Evolutionary conservation across 2,797 vertebrate genomes (phyloP).

Genomic region (Crenuchus spilurus): DNA sequence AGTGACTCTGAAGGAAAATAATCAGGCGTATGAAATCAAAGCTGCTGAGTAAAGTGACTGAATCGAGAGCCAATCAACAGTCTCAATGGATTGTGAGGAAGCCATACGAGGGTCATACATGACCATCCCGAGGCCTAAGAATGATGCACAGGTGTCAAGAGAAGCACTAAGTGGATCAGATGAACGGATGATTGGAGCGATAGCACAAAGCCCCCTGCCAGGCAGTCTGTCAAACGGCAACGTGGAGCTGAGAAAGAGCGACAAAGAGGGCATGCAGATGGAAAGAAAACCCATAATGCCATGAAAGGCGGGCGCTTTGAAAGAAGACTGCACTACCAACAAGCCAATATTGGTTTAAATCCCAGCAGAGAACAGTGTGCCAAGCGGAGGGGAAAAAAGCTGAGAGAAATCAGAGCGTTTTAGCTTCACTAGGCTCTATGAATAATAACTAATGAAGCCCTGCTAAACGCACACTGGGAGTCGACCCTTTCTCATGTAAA

Average conservation of each 20-base stretch:
- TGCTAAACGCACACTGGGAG: conserved; percentile 53
- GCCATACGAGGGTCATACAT: background rate
- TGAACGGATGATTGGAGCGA: conserved; percentile 70
- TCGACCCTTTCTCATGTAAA: conserved; percentile 78
- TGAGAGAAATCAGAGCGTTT: conserved; percentile 73
- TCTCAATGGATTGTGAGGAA: background rate
- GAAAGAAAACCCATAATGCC: conserved; percentile 71
- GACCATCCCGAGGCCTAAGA: background rate
- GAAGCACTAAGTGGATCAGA: conserved; percentile 53
- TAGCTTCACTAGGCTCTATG: conserved; percentile 70
- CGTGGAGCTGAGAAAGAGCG: conserved; percentile 56
- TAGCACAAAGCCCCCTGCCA: conserved; percentile 68
- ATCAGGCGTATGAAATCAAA: conserved; percentile 94
- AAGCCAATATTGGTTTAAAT: conserved; percentile 80
- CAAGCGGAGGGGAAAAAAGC: conserved; percentile 63
- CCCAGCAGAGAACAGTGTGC: conserved; percentile 66
- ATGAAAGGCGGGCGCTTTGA: conserved; percentile 69
- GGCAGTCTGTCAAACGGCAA: conserved; percentile 61
- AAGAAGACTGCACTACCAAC: conserved; percentile 63
- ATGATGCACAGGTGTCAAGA: conserved; percentile 40
- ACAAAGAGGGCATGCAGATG: conserved; percentile 71
- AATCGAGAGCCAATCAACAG: background rate
- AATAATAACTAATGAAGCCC: conserved; percentile 79
- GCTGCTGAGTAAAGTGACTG: conserved; percentile 72
- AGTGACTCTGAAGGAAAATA: conserved; percentile 89